Conservation (phyloP, 2,113 vertebrate species). For the Solea senegalensis region DNA sequence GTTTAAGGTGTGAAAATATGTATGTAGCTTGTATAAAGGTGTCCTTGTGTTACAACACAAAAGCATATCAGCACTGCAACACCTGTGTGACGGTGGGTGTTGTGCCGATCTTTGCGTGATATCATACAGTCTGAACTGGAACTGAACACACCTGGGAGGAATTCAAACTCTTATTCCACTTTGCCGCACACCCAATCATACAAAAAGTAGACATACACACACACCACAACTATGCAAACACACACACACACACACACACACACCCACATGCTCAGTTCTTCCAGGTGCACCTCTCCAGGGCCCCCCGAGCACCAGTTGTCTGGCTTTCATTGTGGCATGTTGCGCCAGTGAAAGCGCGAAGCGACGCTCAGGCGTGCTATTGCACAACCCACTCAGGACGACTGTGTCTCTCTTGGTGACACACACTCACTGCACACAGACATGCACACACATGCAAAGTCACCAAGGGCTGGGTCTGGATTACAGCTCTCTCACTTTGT, state of each 20-base stretch:
- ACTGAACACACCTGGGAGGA: slow-evolving; percentile 63
- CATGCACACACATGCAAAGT: slow-evolving; percentile 34
- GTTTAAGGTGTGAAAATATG: slow-evolving; percentile 56
- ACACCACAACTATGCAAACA: slow-evolving; percentile 30
- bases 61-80: slow-evolving; percentile 66
- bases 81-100: slow-evolving; percentile 59
- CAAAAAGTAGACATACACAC: slow-evolving; percentile 20
- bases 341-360: slow-evolving; percentile 49
- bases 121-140: slow-evolving; percentile 52
- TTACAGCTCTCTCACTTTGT: slow-evolving; percentile 67
- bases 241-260: slow-evolving; percentile 16
- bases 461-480: slow-evolving; percentile 61
- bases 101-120: slow-evolving; percentile 49
- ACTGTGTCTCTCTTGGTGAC: slow-evolving; percentile 45
- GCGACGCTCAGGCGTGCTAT: slow-evolving; percentile 45
- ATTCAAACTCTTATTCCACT: slow-evolving; percentile 50
- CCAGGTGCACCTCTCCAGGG: slow-evolving; percentile 46
- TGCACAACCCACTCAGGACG: slow-evolving; percentile 50
- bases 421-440: slow-evolving; percentile 22
- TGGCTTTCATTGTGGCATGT: slow-evolving; percentile 49
- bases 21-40: slow-evolving; percentile 51
- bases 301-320: slow-evolving; percentile 37
- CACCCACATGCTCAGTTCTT: slow-evolving; percentile 13
- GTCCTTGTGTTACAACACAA: slow-evolving; percentile 55
- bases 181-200: slow-evolving; percentile 48